These are phyloP conservation scores for Sycophila texana DNA, from an alignment of 2,888 invertebrate genomes.

Conservation along the genomic window DNA sequence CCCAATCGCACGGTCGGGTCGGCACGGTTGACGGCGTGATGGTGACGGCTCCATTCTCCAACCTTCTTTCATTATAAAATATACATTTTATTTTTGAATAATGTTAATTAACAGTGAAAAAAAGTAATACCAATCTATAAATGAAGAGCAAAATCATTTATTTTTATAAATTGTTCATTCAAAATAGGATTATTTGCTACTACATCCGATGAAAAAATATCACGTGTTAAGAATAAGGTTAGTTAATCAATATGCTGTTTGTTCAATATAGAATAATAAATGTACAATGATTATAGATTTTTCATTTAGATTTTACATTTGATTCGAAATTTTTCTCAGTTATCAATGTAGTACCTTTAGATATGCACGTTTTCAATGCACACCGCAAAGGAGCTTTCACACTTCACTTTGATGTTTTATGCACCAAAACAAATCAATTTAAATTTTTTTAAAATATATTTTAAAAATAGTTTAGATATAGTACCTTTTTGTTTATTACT, in stretches of 20 bases:
- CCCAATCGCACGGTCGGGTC: too few species aligned
- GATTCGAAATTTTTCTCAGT: neutral
- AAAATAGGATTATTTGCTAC: slow-evolving; percentile 1
- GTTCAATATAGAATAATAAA: neutral
- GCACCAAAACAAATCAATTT: slow-evolving; percentile 1
- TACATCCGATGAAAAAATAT: slow-evolving; percentile 31
- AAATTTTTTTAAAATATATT: slow-evolving; percentile 9
- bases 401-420: slow-evolving; percentile 20
- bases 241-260: slow-evolving; percentile 39
- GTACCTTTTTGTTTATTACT: neutral
- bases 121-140: slow-evolving; percentile 14
- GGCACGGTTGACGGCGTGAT: too few species aligned
- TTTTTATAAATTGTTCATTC: neutral
- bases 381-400: slow-evolving; percentile 20
- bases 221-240: slow-evolving; percentile 43
- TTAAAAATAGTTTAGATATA: neutral
- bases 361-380: slow-evolving; percentile 9
- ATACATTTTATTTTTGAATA: too few species aligned
- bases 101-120: slow-evolving; percentile 1
- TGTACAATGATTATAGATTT: slow-evolving; percentile 39
- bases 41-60: too few species aligned
- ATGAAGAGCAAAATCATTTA: slow-evolving; percentile 6
- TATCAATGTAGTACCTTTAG: slow-evolving; percentile 18
- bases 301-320: slow-evolving; percentile 9
- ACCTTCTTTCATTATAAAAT: too few species aligned